phyloP scores from a whole-genome alignment of 2,113 vertebrate species.

The Cyprinodon brontotheroides region DNA sequence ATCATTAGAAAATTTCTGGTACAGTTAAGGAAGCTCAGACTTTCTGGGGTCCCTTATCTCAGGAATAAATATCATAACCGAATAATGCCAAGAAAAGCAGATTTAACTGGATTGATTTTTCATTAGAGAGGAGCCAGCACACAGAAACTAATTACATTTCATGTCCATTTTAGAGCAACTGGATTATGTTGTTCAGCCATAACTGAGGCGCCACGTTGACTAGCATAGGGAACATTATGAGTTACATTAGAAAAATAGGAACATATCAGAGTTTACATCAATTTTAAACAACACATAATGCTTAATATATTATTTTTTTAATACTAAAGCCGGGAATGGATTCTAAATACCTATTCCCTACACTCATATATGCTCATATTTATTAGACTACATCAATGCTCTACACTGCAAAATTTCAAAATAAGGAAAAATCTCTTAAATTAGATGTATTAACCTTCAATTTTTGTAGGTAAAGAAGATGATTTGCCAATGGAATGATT shows the following conservation, averaged over 20 bases:
- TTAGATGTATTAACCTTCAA: too few relatives aligned
- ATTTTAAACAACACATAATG: not conserved
- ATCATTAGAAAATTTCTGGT: not conserved
- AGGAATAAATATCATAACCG: constrained; percentile 21
- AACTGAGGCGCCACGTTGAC: not conserved
- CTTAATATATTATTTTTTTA: not conserved
- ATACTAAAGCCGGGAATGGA: too few relatives aligned
- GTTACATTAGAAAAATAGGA: not conserved
- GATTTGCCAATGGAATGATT: too few relatives aligned
- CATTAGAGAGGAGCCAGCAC: constrained; percentile 40
- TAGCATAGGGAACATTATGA: not conserved
- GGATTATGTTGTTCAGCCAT: constrained; percentile 32
- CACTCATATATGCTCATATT: too few relatives aligned
- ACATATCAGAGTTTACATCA: not conserved
- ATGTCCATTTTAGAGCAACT: constrained; percentile 49
- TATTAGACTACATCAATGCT: too few relatives aligned
- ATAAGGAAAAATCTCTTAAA: too few relatives aligned
- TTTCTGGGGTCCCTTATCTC: constrained; percentile 18
- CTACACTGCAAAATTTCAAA: too few relatives aligned
- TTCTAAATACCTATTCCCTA: too few relatives aligned
- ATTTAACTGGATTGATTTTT: constrained; percentile 61
- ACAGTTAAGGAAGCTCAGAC: not conserved
- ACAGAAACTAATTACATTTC: constrained; percentile 58
- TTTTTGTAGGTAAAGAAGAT: too few relatives aligned
- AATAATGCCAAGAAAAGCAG: constrained; percentile 34